Conservation (phyloP, 2,888 invertebrate genomes). For the Pachycephus smyrnensis region DNA sequence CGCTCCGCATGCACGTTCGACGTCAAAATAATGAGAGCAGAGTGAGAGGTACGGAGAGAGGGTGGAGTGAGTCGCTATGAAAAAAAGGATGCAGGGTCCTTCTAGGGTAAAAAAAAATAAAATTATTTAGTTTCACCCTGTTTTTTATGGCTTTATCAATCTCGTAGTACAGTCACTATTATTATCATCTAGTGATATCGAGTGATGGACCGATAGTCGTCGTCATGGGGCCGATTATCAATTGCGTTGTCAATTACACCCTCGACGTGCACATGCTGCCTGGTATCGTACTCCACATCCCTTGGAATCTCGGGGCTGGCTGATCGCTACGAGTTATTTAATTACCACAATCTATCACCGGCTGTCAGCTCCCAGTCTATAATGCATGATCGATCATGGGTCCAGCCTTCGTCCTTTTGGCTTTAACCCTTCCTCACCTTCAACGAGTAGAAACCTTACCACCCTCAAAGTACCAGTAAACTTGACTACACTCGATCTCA, state of each 20-base stretch:
- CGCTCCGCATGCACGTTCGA: neutral
- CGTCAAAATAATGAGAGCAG: neutral
- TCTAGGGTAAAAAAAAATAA: neutral
- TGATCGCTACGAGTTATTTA: constrained; percentile 63
- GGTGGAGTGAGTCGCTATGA: neutral
- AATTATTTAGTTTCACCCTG: neutral
- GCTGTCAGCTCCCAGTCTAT: constrained; percentile 61
- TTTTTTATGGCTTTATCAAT: neutral
- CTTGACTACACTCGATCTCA: neutral
- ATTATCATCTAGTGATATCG: neutral
- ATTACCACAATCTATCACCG: constrained; percentile 65
- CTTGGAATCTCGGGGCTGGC: constrained; percentile 49
- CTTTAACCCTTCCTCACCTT: constrained; percentile 20
- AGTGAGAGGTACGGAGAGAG: neutral
- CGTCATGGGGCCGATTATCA: constrained; percentile 52
- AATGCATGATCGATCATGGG: constrained; percentile 62
- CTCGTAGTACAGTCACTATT: neutral
- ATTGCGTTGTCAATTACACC: constrained; percentile 62
- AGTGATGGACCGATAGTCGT: neutral
- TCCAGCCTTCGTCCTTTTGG: constrained; percentile 23
- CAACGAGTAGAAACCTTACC: neutral
- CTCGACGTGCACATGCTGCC: constrained; percentile 49
- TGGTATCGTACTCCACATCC: constrained; percentile 25
- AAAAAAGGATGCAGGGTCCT: neutral
- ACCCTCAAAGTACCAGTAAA: neutral